A percentile compares a stretch with the other conserved stretches of the same genome.
Conservation (phyloP, 2,113 vertebrate genomes). For the Brachyhypopomus gauderio region DNA sequence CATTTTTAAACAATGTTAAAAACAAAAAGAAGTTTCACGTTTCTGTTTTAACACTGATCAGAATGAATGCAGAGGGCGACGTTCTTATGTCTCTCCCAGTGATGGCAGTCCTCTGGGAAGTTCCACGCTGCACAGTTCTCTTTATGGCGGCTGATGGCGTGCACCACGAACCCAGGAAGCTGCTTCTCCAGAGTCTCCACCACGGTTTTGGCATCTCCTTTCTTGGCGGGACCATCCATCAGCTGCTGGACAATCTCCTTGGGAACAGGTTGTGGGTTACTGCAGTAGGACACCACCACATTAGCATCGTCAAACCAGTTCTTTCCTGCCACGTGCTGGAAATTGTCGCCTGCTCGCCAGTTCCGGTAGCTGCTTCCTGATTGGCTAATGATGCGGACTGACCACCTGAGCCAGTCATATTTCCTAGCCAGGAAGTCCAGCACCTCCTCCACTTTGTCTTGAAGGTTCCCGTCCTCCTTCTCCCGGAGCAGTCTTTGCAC, state of each 20-base stretch:
- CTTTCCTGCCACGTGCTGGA: constrained; percentile 68
- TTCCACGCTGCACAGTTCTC: constrained; percentile 69
- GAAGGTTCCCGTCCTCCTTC: constrained; percentile 55
- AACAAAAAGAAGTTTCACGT: no score
- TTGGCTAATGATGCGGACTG: constrained; percentile 72
- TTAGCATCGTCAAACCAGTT: constrained; percentile 70
- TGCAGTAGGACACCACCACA: constrained; percentile 74
- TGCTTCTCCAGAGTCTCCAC: constrained; percentile 68
- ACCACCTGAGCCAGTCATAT: constrained; percentile 79
- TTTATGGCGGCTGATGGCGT: constrained; percentile 74
- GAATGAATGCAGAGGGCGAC: constrained; percentile 75
- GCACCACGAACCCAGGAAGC: constrained; percentile 70
- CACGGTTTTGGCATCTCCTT: constrained; percentile 62
- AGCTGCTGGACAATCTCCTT: constrained; percentile 62
- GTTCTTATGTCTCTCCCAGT: constrained; percentile 77
- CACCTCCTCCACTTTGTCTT: constrained; percentile 59
- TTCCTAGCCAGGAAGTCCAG: constrained; percentile 71
- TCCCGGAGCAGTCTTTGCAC: constrained; percentile 66
- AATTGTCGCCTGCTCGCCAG: constrained; percentile 72
- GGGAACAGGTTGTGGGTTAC: constrained; percentile 63
- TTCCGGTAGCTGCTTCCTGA: constrained; percentile 68
- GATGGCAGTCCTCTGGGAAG: constrained; percentile 76
- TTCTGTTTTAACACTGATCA: constrained; percentile 44
- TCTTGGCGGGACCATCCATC: constrained; percentile 70
- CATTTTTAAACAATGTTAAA: no score